Conservation (phyloP, 2,113 vertebrate species). For the Oriolus oriolus region DNA sequence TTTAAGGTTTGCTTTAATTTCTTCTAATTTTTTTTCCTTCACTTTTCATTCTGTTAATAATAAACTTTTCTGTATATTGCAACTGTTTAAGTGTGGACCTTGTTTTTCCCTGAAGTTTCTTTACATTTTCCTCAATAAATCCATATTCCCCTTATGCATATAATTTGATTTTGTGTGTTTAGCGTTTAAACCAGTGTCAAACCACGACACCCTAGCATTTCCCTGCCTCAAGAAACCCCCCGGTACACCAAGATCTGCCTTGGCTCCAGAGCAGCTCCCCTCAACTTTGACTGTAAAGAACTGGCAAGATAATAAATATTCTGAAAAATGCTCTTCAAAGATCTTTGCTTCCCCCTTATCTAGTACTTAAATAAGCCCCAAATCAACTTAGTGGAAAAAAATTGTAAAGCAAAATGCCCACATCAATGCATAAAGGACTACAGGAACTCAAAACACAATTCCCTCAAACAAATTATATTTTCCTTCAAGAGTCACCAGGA, state of each 20-base stretch:
- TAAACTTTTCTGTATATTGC: too few relatives aligned
- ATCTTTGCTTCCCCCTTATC: not conserved
- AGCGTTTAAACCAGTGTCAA: too few relatives aligned
- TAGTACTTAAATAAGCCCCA: not conserved
- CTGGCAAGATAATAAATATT: not conserved
- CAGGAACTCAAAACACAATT: not conserved
- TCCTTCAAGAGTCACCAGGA: not conserved
- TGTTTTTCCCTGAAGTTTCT: too few relatives aligned
- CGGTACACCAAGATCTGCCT: not conserved
- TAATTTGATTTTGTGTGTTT: too few relatives aligned
- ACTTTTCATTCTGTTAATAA: too few relatives aligned
- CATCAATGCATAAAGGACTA: not conserved
- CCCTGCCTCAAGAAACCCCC: not conserved
- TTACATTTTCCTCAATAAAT: too few relatives aligned
- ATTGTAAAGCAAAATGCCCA: not conserved
- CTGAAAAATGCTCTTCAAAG: not conserved
- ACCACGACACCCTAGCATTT: not conserved
- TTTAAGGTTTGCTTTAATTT: too few relatives aligned
- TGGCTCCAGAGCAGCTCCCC: rapidly evolving
- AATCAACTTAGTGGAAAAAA: not conserved
- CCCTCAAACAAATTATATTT: not conserved
- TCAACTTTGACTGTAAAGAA: not conserved
- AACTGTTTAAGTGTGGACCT: too few relatives aligned
- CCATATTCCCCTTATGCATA: too few relatives aligned
- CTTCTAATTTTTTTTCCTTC: too few relatives aligned